phyloP scores from a whole-genome alignment of 2,888 invertebrate species.

The Sipha maydis region DNA sequence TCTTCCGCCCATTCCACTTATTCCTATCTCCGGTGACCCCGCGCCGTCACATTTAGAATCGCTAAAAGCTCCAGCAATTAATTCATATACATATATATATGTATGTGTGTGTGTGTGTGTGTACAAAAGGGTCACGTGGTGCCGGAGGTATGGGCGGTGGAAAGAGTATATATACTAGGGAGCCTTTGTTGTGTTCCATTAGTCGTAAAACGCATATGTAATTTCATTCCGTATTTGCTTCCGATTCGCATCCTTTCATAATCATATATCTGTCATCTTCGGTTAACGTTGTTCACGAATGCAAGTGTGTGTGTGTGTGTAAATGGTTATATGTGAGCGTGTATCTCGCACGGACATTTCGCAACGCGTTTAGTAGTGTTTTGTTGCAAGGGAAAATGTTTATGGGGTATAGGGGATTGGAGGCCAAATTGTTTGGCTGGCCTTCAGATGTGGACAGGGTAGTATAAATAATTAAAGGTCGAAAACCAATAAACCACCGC shows the following conservation, averaged over 20 bases:
- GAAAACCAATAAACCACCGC: slow-evolving; percentile 47
- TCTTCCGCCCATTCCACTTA: not conserved
- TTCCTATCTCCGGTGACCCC: not conserved
- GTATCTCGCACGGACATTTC: not conserved
- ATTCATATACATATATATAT: slow-evolving; percentile 14
- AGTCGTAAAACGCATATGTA: slow-evolving; percentile 61
- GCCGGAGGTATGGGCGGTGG: not conserved
- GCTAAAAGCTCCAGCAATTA: slow-evolving; percentile 60
- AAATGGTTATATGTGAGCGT: not conserved
- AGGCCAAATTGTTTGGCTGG: slow-evolving; percentile 47
- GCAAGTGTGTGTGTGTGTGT: not conserved
- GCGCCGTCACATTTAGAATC: slow-evolving; percentile 45
- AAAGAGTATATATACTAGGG: slow-evolving; percentile 30
- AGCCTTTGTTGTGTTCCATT: slow-evolving; percentile 61
- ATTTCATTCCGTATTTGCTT: slow-evolving; percentile 62
- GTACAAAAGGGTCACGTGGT: slow-evolving; percentile 13
- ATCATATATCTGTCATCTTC: slow-evolving; percentile 59
- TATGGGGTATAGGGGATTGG: not conserved
- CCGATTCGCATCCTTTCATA: slow-evolving; percentile 62
- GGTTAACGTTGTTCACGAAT: slow-evolving; percentile 45
- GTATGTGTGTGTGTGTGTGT: not conserved
- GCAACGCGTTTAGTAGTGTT: not conserved
- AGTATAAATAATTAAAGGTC: slow-evolving; percentile 52
- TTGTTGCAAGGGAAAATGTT: not conserved
- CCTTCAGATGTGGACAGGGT: not conserved